Evolutionary conservation across 2,888 invertebrate species (phyloP).

Genomic region (Actias luna): DNA sequence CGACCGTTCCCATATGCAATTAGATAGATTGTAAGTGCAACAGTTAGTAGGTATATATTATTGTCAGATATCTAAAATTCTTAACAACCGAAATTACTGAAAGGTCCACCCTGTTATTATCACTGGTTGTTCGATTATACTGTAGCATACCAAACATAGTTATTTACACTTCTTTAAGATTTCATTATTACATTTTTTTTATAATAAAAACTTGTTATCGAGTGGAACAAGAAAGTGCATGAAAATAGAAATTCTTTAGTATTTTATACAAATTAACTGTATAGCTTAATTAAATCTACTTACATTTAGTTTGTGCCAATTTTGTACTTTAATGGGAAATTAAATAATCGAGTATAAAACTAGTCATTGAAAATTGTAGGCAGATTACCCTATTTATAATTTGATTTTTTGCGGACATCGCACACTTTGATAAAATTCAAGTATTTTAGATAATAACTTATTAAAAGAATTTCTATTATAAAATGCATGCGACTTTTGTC

Average conservation of each 20-base stretch:
- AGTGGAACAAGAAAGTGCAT: constrained; percentile 30
- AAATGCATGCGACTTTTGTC: background rate
- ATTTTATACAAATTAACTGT: constrained; percentile 31
- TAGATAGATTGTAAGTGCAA: constrained; percentile 42
- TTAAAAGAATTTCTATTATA: background rate
- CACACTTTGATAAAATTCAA: constrained; percentile 12
- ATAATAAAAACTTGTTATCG: constrained; percentile 16
- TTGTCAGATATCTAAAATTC: constrained; percentile 77
- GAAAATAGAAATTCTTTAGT: constrained; percentile 32
- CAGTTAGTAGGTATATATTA: constrained; percentile 65
- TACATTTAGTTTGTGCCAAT: constrained; percentile 50
- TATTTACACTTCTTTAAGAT: constrained; percentile 35
- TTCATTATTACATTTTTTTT: constrained; percentile 28
- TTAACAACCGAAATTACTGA: constrained; percentile 57
- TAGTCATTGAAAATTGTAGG: background rate
- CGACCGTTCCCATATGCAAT: constrained; percentile 33
- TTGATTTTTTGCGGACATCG: background rate
- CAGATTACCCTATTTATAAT: background rate
- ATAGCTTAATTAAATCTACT: constrained; percentile 31
- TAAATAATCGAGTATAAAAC: constrained; percentile 29
- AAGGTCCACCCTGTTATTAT: constrained; percentile 67
- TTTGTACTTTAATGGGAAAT: constrained; percentile 45
- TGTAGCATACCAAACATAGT: constrained; percentile 18
- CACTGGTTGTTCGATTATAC: constrained; percentile 43
- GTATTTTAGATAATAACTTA: background rate